Evolutionary conservation across 2,113 vertebrate genomes (phyloP), one percentile per base, ranked within the genome.

Genomic region (Phainopepla nitens): DNA sequence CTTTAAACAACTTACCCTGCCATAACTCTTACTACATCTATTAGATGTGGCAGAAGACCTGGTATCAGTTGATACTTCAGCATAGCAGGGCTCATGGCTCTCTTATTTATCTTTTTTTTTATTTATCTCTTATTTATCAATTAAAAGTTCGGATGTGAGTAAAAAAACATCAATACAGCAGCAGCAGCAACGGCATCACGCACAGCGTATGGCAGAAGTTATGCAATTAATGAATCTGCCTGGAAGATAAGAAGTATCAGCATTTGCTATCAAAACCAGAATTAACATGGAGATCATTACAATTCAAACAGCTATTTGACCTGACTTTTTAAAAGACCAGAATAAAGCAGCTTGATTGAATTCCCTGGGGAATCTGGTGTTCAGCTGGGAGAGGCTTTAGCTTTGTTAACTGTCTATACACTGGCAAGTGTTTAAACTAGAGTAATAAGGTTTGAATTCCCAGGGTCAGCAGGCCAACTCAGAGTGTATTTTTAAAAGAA

Each of bases 391-490:
- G 31, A 96, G 28, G 60, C 31, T 86, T 92, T 81, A 62, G 82
- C 71, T 93, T 95, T 66, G 79, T 95, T 96, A 94, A 90, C 92
- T 56, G 39, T 72, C 78, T 73, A 29, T 77, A 73, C 47, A 70
- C 47, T 75, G 85, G 76, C 82, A 93, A 96, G n/a, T 94, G 82
- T 94, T 93, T 92, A 90, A 96, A 88, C 58, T 54, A 14, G 80
- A 94, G 71, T 93, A 94, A 97, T 88, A 92, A 95, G 85, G 64
- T 95, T 91, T 92, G 79, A 92, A 94, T 88, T 96, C 51, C 39
- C 64, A 88, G 56, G 92, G 94, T 93, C 92, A 96, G 39, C 41
- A 93, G 88, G 76, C 87, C 93, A 92, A 73, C 13, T 25, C n/a
- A 51, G 58, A 83, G 27, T 73, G 79, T 81, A 60, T 88, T 88